These are phyloP conservation scores for Crenuchus spilurus DNA, from an alignment of 2,797 vertebrate species.

Conservation along the genomic window DNA sequence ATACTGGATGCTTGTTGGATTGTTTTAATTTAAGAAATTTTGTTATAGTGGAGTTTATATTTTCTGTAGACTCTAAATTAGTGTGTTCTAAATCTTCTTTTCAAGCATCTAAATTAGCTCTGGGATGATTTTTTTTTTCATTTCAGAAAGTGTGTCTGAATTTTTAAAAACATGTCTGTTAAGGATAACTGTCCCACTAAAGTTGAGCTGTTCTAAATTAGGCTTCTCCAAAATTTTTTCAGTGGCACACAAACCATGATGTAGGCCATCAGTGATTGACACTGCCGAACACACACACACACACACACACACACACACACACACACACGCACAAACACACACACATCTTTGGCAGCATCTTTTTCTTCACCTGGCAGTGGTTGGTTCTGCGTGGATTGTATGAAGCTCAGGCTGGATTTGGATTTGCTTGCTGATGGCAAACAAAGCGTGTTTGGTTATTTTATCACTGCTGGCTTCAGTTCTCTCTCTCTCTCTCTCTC, in stretches of 20 bases:
- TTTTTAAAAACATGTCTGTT: background rate
- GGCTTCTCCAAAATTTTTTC: background rate
- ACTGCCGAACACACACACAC: background rate
- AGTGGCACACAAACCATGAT: background rate
- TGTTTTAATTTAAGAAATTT: no score
- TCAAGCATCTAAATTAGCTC: no score
- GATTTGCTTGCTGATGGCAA: constrained; percentile 16
- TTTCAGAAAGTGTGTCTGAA: background rate
- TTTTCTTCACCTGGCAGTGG: background rate
- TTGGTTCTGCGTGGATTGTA: constrained; percentile 7
- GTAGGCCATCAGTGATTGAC: background rate
- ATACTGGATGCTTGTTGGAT: no score
- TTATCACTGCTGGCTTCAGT: constrained; percentile 12
- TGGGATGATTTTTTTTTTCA: no score
- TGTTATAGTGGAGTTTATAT: no score
- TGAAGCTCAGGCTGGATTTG: constrained; percentile 13
- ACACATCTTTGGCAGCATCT: background rate
- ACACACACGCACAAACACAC: constrained; percentile 7
- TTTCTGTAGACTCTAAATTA: no score
- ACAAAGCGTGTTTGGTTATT: constrained; percentile 13
- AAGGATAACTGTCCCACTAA: background rate
- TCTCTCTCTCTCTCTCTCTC: constrained; percentile 13
- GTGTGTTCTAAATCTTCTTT: no score
- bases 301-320: constrained; percentile 2
- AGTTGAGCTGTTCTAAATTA: background rate